These are phyloP conservation scores for Platycercus adscitus DNA, from an alignment of 2,113 vertebrate genomes.

Conservation along the genomic window DNA sequence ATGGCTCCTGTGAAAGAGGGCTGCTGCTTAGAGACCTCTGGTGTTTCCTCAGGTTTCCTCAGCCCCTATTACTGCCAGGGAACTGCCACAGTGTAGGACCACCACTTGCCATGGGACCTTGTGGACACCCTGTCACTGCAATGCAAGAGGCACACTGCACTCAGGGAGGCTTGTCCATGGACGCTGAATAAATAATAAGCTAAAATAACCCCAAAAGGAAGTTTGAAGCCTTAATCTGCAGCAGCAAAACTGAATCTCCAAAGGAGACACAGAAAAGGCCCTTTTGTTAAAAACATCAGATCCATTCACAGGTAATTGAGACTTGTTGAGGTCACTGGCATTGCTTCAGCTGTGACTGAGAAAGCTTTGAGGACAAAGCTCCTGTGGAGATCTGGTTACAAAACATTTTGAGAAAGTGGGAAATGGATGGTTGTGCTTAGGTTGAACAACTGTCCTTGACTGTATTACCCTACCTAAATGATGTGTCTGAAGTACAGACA, in stretches of 20 bases:
- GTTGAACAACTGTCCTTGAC: neutral
- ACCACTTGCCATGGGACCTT: accelerated
- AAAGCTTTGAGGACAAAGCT: neutral
- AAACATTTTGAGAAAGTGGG: neutral
- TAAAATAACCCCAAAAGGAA: neutral
- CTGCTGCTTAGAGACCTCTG: neutral
- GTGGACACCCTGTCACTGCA: neutral
- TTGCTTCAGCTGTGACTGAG: neutral
- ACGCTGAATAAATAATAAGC: neutral
- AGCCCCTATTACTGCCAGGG: neutral
- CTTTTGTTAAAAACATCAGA: neutral
- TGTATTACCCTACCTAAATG: neutral
- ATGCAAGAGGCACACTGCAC: neutral
- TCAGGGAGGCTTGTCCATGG: neutral
- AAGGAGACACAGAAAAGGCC: neutral
- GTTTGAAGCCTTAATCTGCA: neutral
- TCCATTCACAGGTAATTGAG: neutral
- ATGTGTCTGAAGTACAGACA: neutral
- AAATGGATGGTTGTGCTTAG: neutral
- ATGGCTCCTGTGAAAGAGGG: neutral
- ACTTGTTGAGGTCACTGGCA: neutral
- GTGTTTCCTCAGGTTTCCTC: neutral
- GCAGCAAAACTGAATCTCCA: neutral
- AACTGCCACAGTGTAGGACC: neutral
- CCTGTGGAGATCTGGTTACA: neutral